Conservation (phyloP, 2,888 invertebrate species). For the Labia minor region DNA sequence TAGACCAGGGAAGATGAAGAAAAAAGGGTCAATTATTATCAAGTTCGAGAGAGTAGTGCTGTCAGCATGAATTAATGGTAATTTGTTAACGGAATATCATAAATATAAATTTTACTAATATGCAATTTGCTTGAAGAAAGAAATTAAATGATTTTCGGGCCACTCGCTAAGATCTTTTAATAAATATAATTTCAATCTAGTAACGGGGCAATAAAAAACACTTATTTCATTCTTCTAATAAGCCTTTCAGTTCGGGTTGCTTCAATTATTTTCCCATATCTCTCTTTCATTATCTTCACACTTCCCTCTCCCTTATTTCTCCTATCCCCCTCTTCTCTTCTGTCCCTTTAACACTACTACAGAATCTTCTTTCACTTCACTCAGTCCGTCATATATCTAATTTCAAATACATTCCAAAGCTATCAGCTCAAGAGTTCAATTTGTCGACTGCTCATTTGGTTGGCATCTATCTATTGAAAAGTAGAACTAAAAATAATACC, state of each 20-base stretch:
- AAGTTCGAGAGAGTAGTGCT: neutral
- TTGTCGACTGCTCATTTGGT: neutral
- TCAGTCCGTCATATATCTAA: slow-evolving; percentile 13
- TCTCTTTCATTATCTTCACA: neutral
- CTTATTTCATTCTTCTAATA: neutral
- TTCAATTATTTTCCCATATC: slow-evolving; percentile 8
- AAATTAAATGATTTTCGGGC: neutral
- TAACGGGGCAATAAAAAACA: neutral
- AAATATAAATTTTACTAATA: slow-evolving; percentile 13
- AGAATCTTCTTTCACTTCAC: too few relatives aligned
- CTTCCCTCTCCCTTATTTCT: neutral
- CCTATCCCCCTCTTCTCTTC: neutral
- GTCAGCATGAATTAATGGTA: slow-evolving; percentile 7
- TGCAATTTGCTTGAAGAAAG: neutral
- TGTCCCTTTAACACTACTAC: too few relatives aligned
- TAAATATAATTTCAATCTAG: slow-evolving; percentile 2
- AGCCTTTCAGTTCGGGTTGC: neutral
- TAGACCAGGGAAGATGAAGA: neutral
- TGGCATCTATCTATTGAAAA: neutral
- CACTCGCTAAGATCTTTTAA: neutral
- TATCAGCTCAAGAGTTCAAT: neutral
- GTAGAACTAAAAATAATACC: neutral
- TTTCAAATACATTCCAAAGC: neutral
- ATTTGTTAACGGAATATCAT: slow-evolving; percentile 8
- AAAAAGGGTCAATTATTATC: slow-evolving; percentile 2